Conservation (phyloP, 2,797 vertebrate species). For the Myripristis jacobus region DNA sequence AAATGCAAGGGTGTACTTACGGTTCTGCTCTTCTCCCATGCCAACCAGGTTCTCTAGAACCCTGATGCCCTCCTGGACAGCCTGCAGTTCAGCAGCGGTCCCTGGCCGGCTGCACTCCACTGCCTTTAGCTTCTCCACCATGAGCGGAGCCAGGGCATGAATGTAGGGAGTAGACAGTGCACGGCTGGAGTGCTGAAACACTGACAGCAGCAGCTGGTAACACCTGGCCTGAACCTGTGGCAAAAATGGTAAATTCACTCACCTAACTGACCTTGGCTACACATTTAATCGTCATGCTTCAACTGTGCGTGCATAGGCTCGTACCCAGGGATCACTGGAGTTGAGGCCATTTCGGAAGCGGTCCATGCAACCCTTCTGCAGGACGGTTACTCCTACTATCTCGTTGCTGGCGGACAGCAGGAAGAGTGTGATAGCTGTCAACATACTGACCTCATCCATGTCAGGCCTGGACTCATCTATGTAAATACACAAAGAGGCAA, state of each 20-base stretch:
- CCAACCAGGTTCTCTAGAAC: constrained; percentile 94
- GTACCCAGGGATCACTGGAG: constrained; percentile 93
- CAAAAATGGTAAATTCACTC: constrained; percentile 12
- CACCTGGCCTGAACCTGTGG: constrained; percentile 94
- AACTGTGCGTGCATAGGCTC: constrained; percentile 10
- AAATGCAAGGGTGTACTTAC: constrained; percentile 84
- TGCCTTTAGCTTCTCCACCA: constrained; percentile 96
- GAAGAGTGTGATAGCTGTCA: constrained; percentile 95
- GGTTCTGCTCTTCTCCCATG: constrained; percentile 95
- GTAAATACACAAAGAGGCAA: constrained; percentile 38
- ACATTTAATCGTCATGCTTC: not conserved
- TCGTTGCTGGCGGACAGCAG: constrained; percentile 92
- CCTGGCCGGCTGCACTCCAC: constrained; percentile 89
- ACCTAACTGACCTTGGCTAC: not conserved
- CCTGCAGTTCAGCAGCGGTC: constrained; percentile 89
- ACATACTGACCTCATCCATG: constrained; percentile 93
- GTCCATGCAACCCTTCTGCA: constrained; percentile 95
- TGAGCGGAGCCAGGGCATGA: constrained; percentile 91
- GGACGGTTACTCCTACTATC: constrained; percentile 91
- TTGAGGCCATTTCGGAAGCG: constrained; percentile 92
- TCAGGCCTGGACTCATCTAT: constrained; percentile 87
- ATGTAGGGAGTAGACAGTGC: constrained; percentile 96
- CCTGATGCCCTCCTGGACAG: constrained; percentile 95
- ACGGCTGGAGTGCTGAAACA: constrained; percentile 95
- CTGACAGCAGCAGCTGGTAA: constrained; percentile 96